phyloP scores from a whole-genome alignment of 2,113 vertebrate species.

The Sebastes schlegelii region DNA sequence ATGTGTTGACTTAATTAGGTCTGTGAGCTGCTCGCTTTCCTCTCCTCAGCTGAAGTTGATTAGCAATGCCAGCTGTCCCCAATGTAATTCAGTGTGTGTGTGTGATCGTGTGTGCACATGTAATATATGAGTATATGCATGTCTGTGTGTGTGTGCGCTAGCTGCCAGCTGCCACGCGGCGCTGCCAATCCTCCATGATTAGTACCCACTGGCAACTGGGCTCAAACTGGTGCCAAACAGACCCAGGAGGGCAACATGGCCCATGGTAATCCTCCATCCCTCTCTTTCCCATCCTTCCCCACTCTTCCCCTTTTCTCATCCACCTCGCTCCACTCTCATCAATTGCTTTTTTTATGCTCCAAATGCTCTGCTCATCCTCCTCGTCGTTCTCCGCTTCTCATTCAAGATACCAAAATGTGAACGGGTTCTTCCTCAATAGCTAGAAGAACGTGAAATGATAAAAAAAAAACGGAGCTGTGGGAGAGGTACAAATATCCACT shows the following conservation, averaged over 20 bases:
- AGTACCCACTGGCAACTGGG: constrained; percentile 86
- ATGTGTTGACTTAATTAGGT: constrained; percentile 85
- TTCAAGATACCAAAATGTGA: constrained; percentile 24
- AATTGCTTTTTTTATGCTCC: constrained; percentile 52
- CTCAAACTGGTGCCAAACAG: constrained; percentile 83
- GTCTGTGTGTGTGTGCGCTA: constrained; percentile 60
- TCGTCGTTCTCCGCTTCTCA: constrained; percentile 17
- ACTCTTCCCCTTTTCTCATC: constrained; percentile 50
- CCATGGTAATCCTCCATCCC: constrained; percentile 79
- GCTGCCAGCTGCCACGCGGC: constrained; percentile 82
- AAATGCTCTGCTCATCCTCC: constrained; percentile 44
- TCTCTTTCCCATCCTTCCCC: constrained; percentile 43
- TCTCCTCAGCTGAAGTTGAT: constrained; percentile 85
- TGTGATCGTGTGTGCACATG: constrained; percentile 58
- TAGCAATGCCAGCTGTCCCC: constrained; percentile 85
- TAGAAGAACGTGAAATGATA: constrained; percentile 8
- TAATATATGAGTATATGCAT: constrained; percentile 70
- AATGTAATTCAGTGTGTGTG: constrained; percentile 77
- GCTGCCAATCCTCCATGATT: constrained; percentile 86
- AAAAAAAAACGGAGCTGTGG: constrained; percentile 26
- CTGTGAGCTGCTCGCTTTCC: constrained; percentile 83
- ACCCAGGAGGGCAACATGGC: constrained; percentile 82
- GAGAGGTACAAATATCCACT: constrained; percentile 51
- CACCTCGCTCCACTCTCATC: constrained; percentile 60
- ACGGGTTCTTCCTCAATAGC: constrained; percentile 22